Evolutionary conservation across 2,888 invertebrate species (phyloP).

Genomic region (Asteroscopus sphinx): DNA sequence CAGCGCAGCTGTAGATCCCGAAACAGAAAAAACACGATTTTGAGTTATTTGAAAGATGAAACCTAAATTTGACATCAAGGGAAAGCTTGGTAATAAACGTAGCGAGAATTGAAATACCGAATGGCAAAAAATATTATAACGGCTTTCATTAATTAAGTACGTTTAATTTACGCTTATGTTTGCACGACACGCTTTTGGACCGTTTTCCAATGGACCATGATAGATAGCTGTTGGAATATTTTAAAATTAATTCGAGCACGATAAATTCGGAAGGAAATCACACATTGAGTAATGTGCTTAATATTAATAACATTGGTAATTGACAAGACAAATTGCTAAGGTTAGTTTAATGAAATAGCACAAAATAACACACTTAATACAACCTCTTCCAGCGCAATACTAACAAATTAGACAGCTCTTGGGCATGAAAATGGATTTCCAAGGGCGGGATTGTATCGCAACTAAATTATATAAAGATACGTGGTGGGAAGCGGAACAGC

Average conservation of each 20-base stretch:
- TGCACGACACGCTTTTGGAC: too few relatives aligned
- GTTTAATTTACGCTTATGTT: background rate
- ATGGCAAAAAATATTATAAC: slow-evolving; percentile 16
- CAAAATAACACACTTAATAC: slow-evolving; percentile 13
- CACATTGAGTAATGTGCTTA: too few relatives aligned
- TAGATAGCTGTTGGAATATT: too few relatives aligned
- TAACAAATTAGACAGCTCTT: slow-evolving; percentile 7
- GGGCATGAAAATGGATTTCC: slow-evolving; percentile 25
- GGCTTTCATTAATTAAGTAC: slow-evolving; percentile 6
- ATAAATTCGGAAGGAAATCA: too few relatives aligned
- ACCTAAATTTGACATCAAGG: slow-evolving; percentile 7
- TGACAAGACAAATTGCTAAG: too few relatives aligned
- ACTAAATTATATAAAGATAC: background rate
- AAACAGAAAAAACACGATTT: slow-evolving; percentile 1
- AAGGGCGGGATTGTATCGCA: slow-evolving; percentile 3
- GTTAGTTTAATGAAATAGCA: background rate
- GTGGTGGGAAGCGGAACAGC: slow-evolving; percentile 4
- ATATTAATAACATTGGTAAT: too few relatives aligned
- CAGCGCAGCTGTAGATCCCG: background rate
- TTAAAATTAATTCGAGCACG: too few relatives aligned
- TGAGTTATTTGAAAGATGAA: slow-evolving; percentile 11
- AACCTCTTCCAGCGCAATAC: slow-evolving; percentile 4
- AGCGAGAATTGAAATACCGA: slow-evolving; percentile 5
- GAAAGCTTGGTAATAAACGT: slow-evolving; percentile 5
- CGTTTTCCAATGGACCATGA: too few relatives aligned